Conservation (phyloP, 1,140 invertebrate species). For the Planococcus citri region DNA sequence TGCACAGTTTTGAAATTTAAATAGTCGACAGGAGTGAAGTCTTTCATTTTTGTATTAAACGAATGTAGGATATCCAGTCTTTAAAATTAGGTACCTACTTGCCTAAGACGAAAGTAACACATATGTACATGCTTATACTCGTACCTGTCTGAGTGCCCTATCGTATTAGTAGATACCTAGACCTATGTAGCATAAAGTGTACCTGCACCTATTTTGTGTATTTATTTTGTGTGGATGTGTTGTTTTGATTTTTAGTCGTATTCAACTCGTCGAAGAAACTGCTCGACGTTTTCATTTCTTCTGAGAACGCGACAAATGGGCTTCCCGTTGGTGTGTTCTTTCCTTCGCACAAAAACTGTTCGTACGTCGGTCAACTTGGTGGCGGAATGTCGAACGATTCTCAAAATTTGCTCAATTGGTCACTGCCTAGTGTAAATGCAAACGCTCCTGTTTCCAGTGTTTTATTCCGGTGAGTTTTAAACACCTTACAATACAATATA, state of each 20-base stretch:
- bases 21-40: no score
- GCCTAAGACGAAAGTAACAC: no score
- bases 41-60: no score
- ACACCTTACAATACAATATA: no score
- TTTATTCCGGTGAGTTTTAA: conserved; percentile 8
- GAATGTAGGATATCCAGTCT: no score
- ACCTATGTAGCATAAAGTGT: no score
- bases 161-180: no score
- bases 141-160: no score
- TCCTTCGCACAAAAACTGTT: conserved; percentile 12
- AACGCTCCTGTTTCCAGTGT: background rate
- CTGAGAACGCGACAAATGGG: background rate
- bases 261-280: background rate
- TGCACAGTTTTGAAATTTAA: no score
- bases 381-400: background rate
- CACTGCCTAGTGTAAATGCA: background rate
- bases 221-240: background rate
- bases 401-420: conserved; percentile 18
- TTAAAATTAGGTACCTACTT: no score
- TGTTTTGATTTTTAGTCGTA: background rate
- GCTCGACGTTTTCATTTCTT: background rate
- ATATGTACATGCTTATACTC: no score
- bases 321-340: background rate
- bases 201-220: no score
- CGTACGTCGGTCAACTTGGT: background rate